Evolutionary conservation across 2,797 vertebrate species (phyloP).

Genomic region (Nyctibius grandis): DNA sequence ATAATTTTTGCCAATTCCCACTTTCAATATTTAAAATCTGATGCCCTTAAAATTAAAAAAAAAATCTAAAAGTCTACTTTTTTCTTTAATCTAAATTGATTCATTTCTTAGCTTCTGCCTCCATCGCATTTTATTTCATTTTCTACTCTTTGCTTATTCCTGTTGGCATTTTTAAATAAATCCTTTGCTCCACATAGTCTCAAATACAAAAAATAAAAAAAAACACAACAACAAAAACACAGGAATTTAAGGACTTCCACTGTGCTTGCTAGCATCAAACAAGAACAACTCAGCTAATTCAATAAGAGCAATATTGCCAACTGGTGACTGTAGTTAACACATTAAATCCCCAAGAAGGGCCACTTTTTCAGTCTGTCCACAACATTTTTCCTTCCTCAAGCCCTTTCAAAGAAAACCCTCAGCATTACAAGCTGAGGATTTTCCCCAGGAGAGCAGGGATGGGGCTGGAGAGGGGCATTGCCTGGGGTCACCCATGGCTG

Average conservation of each 20-base stretch:
- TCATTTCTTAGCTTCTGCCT: not conserved
- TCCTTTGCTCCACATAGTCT: not conserved
- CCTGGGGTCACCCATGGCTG: not conserved
- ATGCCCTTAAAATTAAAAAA: not conserved
- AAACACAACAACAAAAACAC: accelerated
- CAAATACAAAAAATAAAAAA: not conserved
- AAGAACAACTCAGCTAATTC: not conserved
- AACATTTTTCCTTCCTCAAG: not conserved
- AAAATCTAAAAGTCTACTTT: not conserved
- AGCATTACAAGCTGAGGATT: not conserved
- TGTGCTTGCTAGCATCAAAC: not conserved
- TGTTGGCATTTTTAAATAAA: not conserved
- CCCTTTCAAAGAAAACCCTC: not conserved
- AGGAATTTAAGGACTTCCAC: not conserved
- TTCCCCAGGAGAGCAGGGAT: not conserved
- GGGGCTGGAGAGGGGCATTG: not conserved
- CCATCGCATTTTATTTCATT: not conserved
- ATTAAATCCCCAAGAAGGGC: not conserved
- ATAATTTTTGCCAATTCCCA: not conserved
- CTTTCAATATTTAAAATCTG: not conserved
- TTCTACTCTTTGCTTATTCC: not conserved
- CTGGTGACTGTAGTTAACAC: not conserved
- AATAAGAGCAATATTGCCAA: accelerated
- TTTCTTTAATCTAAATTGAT: not conserved
- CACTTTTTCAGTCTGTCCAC: not conserved